Conservation (phyloP, 1,140 invertebrate species). For the Drosophila eugracilis region DNA sequence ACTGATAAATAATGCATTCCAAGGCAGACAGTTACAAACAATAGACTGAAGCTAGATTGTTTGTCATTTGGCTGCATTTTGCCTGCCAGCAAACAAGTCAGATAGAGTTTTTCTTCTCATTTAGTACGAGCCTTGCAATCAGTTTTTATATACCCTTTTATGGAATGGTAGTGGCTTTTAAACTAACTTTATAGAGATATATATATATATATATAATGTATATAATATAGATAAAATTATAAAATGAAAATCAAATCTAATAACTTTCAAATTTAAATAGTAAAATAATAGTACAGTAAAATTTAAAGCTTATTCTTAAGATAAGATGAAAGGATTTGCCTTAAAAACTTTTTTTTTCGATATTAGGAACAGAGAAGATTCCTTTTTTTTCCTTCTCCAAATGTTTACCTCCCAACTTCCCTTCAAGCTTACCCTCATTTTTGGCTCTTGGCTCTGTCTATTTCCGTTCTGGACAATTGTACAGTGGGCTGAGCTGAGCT, state of each 20-base stretch:
- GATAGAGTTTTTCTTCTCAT: constrained; percentile 46
- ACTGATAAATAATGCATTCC: constrained; percentile 45
- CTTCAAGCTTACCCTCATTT: not conserved
- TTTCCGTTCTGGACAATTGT: constrained; percentile 43
- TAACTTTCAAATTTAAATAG: too few species aligned
- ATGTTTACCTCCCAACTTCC: constrained; percentile 11
- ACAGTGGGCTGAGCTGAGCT: too few species aligned
- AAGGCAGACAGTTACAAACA: constrained; percentile 19
- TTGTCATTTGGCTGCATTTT: constrained; percentile 37
- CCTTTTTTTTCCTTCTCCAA: constrained; percentile 8
- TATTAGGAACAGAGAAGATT: constrained; percentile 7
- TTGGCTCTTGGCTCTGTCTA: constrained; percentile 26
- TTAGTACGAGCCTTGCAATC: constrained; percentile 41
- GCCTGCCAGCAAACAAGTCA: constrained; percentile 46
- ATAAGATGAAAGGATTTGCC: not conserved
- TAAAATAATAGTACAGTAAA: too few species aligned
- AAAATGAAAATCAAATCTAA: too few species aligned
- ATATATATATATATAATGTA: not conserved
- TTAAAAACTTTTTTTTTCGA: constrained; percentile 6
- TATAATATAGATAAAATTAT: not conserved
- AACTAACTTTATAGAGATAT: not conserved
- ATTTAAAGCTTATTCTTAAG: not conserved
- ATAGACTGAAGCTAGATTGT: constrained; percentile 18
- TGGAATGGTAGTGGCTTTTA: not conserved
- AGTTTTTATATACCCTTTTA: constrained; percentile 2